phyloP scores from a whole-genome alignment of 2,888 invertebrate genomes.

The Caenorhabditis doughertyi region DNA sequence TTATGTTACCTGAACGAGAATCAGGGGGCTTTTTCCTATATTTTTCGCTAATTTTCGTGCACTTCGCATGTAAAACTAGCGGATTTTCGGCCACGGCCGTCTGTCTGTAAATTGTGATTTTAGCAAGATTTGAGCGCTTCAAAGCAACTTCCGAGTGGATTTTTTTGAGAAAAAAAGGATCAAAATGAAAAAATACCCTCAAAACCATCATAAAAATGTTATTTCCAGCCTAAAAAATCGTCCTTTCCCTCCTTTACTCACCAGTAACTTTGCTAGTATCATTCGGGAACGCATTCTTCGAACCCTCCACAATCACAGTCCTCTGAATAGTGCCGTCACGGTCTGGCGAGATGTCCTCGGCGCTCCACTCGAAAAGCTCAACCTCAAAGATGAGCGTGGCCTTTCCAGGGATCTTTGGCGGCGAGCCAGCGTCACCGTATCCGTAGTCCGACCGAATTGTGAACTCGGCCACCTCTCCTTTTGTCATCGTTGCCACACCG shows the following conservation, averaged over 20 bases:
- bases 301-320: conserved; percentile 87
- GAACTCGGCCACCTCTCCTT: conserved; percentile 87
- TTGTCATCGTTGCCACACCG: conserved; percentile 94
- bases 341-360: conserved; percentile 91
- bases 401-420: conserved; percentile 92
- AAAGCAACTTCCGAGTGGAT: too few species aligned
- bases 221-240: too few species aligned
- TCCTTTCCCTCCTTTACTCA: conserved; percentile 85
- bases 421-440: conserved; percentile 91
- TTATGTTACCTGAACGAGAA: too few species aligned
- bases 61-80: neutral
- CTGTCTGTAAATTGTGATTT: too few species aligned
- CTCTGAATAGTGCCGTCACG: conserved; percentile 91
- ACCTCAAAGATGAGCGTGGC: conserved; percentile 92
- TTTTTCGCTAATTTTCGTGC: too few species aligned
- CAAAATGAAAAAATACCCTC: too few species aligned
- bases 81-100: too few species aligned
- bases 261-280: conserved; percentile 91
- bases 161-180: too few species aligned
- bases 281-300: conserved; percentile 88
- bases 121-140: too few species aligned
- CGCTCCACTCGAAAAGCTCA: conserved; percentile 73
- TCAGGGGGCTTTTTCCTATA: too few species aligned
- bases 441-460: conserved; percentile 93
- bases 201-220: too few species aligned